Base-by-base conservation (phyloP, 1,140 invertebrate genomes). In the Ostrea denselamellosa region DNA sequence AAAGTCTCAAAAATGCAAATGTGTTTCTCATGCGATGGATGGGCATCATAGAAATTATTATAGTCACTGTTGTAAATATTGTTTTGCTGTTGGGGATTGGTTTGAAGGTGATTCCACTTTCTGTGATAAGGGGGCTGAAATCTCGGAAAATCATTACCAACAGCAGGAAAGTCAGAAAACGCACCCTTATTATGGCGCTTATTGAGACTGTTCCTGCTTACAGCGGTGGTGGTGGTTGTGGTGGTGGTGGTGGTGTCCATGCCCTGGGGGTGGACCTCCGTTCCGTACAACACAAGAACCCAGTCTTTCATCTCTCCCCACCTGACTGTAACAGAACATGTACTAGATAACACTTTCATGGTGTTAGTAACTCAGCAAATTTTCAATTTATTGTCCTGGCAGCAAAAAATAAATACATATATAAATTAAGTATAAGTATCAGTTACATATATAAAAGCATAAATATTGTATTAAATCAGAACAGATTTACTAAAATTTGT, bases 201-300 rank as follows among this genome's bases (percentile, higher is more conserved):
- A 12, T 10, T 10, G 22, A 62, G n/a, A 12, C n/a, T 83, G 81
- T 52, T 53, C 44, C n/a, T 52, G 82, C 14, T n/a, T 10, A 44
- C n/a, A 2, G 44, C 17, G 17, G 90, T 91, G 12, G 90, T 92
- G 77, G 88, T 92, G 12, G 90, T 92, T 65, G 88, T 92, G 28
- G 90, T 90, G 56, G 88, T 89, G 68, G 92, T 88, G 62, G 90
- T 90, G 62, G 89, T 90, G 53, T 88, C 82, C 44, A 77, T 84
- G 34, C 92, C 89, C 86, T 92, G 90, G 44, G 94, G 93, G 84
- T 92, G 89, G n/a, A 87, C 90, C 86, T 93, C 92, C 9, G 94
- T 95, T 84, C 94, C 94, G 90, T 93, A 93, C 81, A 95, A 88
- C 9, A 95, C 94, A 54, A 95, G 92, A 19, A 92, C 90, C 94